These are phyloP conservation scores for Cacatua alba DNA, from an alignment of 2,113 vertebrate species.

Conservation along the genomic window DNA sequence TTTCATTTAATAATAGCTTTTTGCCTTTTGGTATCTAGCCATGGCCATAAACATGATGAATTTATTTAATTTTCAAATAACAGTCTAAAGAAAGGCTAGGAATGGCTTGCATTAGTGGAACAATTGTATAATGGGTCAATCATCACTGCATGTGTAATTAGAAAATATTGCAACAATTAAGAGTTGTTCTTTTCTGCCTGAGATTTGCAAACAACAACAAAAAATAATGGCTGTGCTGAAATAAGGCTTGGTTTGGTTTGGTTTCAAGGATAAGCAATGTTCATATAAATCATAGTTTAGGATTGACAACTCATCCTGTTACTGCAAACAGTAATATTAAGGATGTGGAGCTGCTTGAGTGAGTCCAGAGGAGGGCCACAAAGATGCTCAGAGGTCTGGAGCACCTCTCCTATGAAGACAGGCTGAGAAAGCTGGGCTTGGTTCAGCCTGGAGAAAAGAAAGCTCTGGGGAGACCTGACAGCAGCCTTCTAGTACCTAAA, in stretches of 20 bases:
- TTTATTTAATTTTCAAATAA: background rate
- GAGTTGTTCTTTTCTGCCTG: background rate
- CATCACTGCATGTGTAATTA: background rate
- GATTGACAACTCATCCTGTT: background rate
- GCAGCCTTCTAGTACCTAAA: background rate
- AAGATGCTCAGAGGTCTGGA: background rate
- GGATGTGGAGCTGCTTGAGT: background rate
- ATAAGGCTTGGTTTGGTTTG: background rate
- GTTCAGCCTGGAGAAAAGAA: background rate
- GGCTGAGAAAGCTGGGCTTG: background rate
- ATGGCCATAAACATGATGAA: background rate
- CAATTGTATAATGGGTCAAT: background rate
- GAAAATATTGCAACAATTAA: background rate
- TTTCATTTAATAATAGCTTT: background rate
- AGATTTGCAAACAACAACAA: background rate
- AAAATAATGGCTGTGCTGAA: background rate
- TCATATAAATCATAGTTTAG: background rate
- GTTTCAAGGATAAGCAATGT: background rate
- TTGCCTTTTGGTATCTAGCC: background rate
- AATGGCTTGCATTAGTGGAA: background rate
- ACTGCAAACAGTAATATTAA: background rate
- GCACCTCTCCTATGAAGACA: background rate
- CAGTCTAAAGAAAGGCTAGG: background rate
- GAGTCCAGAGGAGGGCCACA: background rate
- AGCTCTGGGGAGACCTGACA: background rate